Evolutionary conservation across 2,888 invertebrate genomes (phyloP).

Genomic region (Eugnorisma glareosa): DNA sequence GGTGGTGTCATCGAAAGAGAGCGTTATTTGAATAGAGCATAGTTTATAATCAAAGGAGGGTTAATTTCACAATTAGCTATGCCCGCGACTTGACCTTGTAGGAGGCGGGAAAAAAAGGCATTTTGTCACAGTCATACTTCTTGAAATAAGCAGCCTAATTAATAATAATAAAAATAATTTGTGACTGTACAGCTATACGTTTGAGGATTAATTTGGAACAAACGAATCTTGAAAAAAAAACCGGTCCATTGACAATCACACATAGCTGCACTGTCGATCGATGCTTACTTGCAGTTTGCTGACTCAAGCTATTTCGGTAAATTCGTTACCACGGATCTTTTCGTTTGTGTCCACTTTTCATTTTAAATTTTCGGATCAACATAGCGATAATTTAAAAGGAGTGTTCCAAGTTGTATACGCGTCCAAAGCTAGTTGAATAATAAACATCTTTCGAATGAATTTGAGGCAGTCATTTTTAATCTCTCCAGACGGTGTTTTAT

Average conservation of each 20-base stretch:
- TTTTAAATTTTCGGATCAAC: not conserved
- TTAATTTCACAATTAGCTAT: constrained; percentile 1
- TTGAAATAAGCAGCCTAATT: not conserved
- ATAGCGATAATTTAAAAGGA: not conserved
- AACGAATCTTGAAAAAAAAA: not conserved
- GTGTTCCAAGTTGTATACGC: not conserved
- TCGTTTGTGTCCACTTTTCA: not conserved
- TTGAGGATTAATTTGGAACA: not conserved
- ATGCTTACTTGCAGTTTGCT: not conserved
- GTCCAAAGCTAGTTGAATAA: constrained; percentile 2
- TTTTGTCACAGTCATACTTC: not conserved
- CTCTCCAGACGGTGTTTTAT: not conserved
- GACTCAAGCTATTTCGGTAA: not conserved
- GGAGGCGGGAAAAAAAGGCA: not conserved
- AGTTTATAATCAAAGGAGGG: not conserved
- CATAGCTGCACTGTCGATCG: not conserved
- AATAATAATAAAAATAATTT: not conserved
- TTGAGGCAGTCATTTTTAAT: not conserved
- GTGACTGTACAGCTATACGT: not conserved
- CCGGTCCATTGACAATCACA: not conserved
- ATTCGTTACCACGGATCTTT: not conserved
- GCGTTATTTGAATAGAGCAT: not conserved
- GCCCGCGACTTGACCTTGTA: not conserved
- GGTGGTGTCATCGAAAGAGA: not conserved
- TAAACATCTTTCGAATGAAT: not conserved